Conservation (phyloP, 2,113 vertebrate genomes). For the Lepus timidus region DNA sequence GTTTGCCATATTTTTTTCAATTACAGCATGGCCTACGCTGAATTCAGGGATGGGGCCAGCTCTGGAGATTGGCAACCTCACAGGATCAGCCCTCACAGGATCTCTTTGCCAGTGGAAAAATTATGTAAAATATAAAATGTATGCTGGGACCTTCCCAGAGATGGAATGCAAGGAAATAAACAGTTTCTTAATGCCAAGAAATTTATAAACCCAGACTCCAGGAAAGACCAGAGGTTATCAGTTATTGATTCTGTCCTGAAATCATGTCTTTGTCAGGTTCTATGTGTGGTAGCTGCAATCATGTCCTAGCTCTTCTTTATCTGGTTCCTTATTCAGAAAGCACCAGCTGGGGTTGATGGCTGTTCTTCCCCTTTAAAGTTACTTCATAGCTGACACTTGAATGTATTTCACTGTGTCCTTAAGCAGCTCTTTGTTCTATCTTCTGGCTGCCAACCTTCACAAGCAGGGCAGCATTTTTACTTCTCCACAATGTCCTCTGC, state of each 20-base stretch:
- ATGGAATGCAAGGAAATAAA: slow-evolving; percentile 45
- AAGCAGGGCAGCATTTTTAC: neutral
- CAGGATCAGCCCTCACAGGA: neutral
- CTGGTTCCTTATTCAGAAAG: slow-evolving; percentile 16
- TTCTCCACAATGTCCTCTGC: neutral
- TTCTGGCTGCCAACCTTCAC: neutral
- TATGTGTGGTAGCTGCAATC: neutral
- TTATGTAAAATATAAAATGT: neutral
- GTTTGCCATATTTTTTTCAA: neutral
- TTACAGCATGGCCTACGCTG: neutral
- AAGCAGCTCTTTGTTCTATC: neutral
- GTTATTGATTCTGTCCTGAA: neutral
- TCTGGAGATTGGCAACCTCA: neutral
- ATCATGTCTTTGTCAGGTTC: neutral
- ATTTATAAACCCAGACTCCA: neutral
- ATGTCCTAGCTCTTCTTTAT: neutral
- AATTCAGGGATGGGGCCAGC: neutral
- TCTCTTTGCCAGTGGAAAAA: neutral
- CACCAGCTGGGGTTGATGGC: neutral
- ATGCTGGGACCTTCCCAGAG: neutral
- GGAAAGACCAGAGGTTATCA: neutral
- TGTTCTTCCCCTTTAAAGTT: neutral
- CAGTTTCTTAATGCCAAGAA: slow-evolving; percentile 24
- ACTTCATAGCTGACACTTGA: neutral
- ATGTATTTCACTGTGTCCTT: neutral